Base-by-base conservation (phyloP, 2,888 invertebrate genomes). In the Portevinia maculata region DNA sequence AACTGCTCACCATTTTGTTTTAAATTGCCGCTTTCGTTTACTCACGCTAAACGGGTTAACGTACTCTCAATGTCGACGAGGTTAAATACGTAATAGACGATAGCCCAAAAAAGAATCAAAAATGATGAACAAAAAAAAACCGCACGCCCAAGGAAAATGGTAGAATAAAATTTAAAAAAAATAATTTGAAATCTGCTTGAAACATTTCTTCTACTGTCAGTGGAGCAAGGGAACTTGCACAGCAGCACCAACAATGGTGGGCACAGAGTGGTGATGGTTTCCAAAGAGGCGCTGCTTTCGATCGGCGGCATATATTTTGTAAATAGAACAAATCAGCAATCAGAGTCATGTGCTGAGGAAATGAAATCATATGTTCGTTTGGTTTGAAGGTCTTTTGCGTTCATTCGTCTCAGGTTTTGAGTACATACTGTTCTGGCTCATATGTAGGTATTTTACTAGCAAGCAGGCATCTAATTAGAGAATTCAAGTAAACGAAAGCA, bases 351-450 rank as follows among this genome's bases (percentile, higher is more conserved):
- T 70, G 69, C 60, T 50, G 52, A 81, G 76, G 70, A 81, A 81
- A 81, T 81, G 70, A 81, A 81, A 81, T 75, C 65, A 75, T 70
- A 65, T 81, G 69, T 76, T 76, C 64, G 55, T 59, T 76, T 76
- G 39, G 52, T 59, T 70, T 76, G 70, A 81, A 81, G 75, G 81
- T 39, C 60, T 69, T 76, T 70, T n/a, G 50, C 55, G 67, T 79
- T 79, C 55, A 62, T 74, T 76, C 37, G 34, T 30, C 59, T 37
- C 48, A 55, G 15, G 50, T 57, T 34, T 57, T 34, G 53, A 59
- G 65, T 46, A 30, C 50, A 50, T n/a, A n/a, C n/a, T n/a, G 59
- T 5, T 57, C 41, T 60, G 28, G 24, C 48, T 37, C 34, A 21
- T 48, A n/a, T n/a, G n/a, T n/a, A 24, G 34, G 21, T 50, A 37